A percentile compares a stretch with the other conserved stretches of the same genome.
Conservation (phyloP, 2,888 invertebrate genomes). For the Tenthredo mesomela region DNA sequence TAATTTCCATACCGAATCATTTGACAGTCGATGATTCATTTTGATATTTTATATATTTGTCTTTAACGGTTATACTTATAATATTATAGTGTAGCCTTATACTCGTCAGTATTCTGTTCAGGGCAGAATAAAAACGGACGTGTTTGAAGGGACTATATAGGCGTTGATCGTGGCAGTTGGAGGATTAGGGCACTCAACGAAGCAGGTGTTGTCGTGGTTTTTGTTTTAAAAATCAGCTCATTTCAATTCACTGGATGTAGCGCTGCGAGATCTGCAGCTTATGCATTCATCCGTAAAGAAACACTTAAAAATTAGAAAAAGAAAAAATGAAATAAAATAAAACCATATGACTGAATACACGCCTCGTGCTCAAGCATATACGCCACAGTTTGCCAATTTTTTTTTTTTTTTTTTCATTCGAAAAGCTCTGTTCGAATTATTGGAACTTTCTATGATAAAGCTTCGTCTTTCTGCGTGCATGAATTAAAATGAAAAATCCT, state of each 20-base stretch:
- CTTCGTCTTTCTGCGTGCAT: neutral
- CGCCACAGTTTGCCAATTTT: neutral
- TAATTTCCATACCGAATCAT: neutral
- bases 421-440: neutral
- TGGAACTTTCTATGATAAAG: neutral
- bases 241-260: constrained; percentile 16
- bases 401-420: too few relatives aligned
- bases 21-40: constrained; percentile 8
- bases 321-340: neutral
- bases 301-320: neutral
- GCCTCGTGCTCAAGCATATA: neutral
- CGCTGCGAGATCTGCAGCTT: neutral
- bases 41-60: neutral
- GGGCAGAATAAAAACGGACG: constrained; percentile 25
- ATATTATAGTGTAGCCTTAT: neutral
- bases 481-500: neutral
- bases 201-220: constrained; percentile 44
- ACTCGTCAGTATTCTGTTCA: constrained; percentile 16
- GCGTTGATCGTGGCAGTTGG: constrained; percentile 32
- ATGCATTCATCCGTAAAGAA: neutral
- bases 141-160: constrained; percentile 21
- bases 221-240: constrained; percentile 26
- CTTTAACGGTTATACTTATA: too few relatives aligned
- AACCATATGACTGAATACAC: neutral
- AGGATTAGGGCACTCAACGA: constrained; percentile 30